Base-by-base conservation (phyloP, 2,888 invertebrate genomes). In the Altica lythri region DNA sequence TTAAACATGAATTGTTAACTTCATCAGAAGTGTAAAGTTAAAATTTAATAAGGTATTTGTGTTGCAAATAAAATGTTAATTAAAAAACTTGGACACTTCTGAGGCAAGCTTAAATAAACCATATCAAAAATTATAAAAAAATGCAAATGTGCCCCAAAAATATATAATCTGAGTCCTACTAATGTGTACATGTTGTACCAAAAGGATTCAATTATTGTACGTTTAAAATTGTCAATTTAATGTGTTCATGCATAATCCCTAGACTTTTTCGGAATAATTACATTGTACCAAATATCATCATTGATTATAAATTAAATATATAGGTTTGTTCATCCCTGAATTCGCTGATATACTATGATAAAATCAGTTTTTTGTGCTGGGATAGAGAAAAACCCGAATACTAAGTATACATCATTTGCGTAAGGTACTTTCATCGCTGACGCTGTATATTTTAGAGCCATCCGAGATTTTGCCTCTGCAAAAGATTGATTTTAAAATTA, bases 221-320 rank as follows among this genome's bases (percentile, higher is more conserved):
- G 37, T 47, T 38, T 57, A 63, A 65, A 68, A 66, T 68, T 65
- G 73, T 74, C 74, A 74, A 74, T 74, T 74, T 69, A 69, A 73
- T 73, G 74, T 73, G 74, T 74, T 74, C 73, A 74, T 66, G 65
- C 64, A 63, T 25, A 46, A 46, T 52, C 38, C 38, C 52, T 34
- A 42, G 6, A 25, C 34, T 34, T 37, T 12, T 38, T 17, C 13
- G 17, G 16, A 29, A 19, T 35, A 59, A 57, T 40, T 40, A 49
- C 30, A 56, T 61, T 9, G 29, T 29, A 29, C n/a, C n/a, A n/a
- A n/a, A n/a, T n/a, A n/a, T n/a, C n/a, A n/a, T n/a, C n/a, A n/a
- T n/a, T n/a, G n/a, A n/a, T n/a, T n/a, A n/a, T n/a, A n/a, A n/a
- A n/a, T n/a, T n/a, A n/a, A n/a, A n/a, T n/a, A n/a, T n/a, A n/a